phyloP scores from a whole-genome alignment of 1,140 invertebrate species.

The Frieseomelitta varia region DNA sequence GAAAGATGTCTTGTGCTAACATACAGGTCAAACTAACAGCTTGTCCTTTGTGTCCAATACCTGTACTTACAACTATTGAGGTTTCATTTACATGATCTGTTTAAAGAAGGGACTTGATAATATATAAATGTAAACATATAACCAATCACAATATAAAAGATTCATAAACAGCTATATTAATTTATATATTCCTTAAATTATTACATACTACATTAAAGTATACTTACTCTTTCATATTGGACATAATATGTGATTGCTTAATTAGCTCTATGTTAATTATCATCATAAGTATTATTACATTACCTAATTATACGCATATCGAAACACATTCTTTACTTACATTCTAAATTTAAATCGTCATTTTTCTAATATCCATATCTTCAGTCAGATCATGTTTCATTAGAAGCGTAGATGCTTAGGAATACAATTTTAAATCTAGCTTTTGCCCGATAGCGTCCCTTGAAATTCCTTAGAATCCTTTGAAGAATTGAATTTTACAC shows the following conservation, averaged over 20 bases:
- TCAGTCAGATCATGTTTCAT: slow-evolving; percentile 23
- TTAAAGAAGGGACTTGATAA: background rate
- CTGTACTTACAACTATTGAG: slow-evolving; percentile 29
- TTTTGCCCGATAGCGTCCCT: slow-evolving; percentile 32
- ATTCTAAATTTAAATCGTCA: slow-evolving; percentile 26
- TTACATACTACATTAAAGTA: slow-evolving; percentile 3
- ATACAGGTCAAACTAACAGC: slow-evolving; percentile 81
- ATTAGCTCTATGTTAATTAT: slow-evolving; percentile 18
- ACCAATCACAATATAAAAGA: background rate
- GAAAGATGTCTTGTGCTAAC: slow-evolving; percentile 81
- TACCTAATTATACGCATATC: slow-evolving; percentile 33
- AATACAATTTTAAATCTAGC: slow-evolving; percentile 49
- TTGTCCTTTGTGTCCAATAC: slow-evolving; percentile 74
- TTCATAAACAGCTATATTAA: slow-evolving; percentile 48
- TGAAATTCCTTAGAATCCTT: slow-evolving; percentile 29
- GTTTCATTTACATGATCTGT: slow-evolving; percentile 28
- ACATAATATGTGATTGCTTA: slow-evolving; percentile 37
- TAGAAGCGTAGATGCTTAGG: slow-evolving; percentile 47
- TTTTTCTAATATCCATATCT: slow-evolving; percentile 36
- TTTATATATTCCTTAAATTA: background rate
- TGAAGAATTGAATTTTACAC: slow-evolving; percentile 38
- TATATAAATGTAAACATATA: background rate
- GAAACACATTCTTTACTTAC: slow-evolving; percentile 28
- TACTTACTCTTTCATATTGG: slow-evolving; percentile 22
- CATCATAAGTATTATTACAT: slow-evolving; percentile 37